Evolutionary conservation across 2,888 invertebrate species (phyloP), one percentile per base, ranked within the genome.

Genomic region (Drosophila pegasa): DNA sequence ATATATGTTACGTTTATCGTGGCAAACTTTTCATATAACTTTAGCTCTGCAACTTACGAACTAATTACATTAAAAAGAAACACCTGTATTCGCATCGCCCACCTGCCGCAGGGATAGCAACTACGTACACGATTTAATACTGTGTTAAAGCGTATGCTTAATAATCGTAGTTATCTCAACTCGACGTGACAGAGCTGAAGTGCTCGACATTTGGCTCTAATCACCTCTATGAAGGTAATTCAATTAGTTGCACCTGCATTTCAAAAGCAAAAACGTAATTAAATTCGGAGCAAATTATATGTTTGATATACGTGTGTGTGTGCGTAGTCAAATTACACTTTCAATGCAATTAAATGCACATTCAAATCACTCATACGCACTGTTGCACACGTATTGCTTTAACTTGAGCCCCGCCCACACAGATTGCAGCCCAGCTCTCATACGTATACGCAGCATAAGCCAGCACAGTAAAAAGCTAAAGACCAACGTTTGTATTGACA

Each of bases 361-460:
- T 82, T 79, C 64, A 67, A 71, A 50, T 70, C 63, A 77, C 68
- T 74, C 77, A 84, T 75, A 75, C 86, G 84, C 84, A 86, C 86
- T 82, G 83, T 64, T 77, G 86, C 75, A 59, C 62, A 38, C 38
- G 31, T 51, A 38, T 38, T 61, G 33, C 33, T 55, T 22, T 31
- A 18, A 41, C 22, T 54, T 55, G 43, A 20, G 22, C 29, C 22
- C 8, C 25, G 35, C 22, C 27, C 45, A 5, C 47, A 31, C 25
- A 20, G 58, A 37, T 52, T 22, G 20, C n/a, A 51, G 48, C 29
- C 43, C 48, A 51, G 38, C 31, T 45, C 6, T 37, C 57, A 68
- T 62, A 55, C 75, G 55, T 56, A 66, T 55, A 71, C 68, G 65
- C 22, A 22, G 41, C 33, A 47, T 38, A 51, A 51, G 57, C 38